These are phyloP conservation scores for Amphiura filiformis DNA, from an alignment of 35 echinoderm and acorn worm species.

Conservation along the genomic window DNA sequence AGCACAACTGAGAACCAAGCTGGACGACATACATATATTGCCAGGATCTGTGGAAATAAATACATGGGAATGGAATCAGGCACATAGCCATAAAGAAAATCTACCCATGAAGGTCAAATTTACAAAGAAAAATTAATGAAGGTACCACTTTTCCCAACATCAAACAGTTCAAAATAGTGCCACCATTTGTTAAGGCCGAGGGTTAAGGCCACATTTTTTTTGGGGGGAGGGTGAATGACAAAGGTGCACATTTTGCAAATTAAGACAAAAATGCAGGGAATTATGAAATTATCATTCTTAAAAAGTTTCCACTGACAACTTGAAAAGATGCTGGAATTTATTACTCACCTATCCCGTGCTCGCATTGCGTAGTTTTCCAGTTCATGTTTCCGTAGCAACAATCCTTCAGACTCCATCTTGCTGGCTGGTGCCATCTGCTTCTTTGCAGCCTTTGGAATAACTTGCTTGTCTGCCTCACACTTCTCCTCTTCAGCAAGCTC, in stretches of 20 bases:
- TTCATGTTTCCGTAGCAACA: slow-evolving; percentile 70
- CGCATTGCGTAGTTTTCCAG: slow-evolving; percentile 68
- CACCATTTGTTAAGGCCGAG: no score
- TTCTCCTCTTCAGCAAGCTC: neutral
- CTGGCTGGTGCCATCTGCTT: no score
- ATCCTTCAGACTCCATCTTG: slow-evolving; percentile 41
- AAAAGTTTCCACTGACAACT: neutral
- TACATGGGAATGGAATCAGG: slow-evolving; percentile 10
- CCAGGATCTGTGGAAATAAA: slow-evolving; percentile 58
- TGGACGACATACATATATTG: slow-evolving; percentile 81
- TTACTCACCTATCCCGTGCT: slow-evolving; percentile 73
- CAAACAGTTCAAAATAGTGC: no score
- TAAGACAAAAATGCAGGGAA: no score
- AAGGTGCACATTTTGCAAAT: no score
- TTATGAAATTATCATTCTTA: neutral
- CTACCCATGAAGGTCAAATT: no score
- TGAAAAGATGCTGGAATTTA: no score
- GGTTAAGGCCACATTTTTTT: no score
- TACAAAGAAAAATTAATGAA: no score
- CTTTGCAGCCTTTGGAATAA: neutral
- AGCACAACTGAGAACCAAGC: slow-evolving; percentile 40
- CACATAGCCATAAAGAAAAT: no score
- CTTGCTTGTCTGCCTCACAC: neutral
- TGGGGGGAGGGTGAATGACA: no score
- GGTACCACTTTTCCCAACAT: no score